Evolutionary conservation across 1,140 invertebrate genomes (phyloP).

Genomic region (Maniola jurtina): DNA sequence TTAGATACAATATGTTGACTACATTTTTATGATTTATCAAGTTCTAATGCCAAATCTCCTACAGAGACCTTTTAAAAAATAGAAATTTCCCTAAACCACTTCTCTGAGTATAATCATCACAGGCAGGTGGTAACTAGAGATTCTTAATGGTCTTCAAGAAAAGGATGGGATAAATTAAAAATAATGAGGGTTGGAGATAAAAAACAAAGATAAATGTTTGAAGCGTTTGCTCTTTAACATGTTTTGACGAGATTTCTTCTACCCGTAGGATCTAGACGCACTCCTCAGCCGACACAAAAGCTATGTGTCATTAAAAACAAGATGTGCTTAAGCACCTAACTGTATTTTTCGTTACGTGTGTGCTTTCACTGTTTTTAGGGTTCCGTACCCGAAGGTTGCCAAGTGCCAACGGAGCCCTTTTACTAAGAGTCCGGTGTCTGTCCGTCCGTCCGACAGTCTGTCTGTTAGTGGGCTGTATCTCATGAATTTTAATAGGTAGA

Average conservation of each 20-base stretch:
- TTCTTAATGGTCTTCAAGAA: not conserved
- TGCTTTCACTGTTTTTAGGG: not conserved
- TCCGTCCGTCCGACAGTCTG: no score
- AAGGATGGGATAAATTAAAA: not conserved
- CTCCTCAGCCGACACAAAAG: conserved; percentile 2
- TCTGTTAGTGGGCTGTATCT: no score
- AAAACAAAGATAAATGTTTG: conserved; percentile 9
- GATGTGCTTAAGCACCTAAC: not conserved
- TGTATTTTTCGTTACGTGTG: not conserved
- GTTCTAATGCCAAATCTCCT: no score
- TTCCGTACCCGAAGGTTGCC: no score
- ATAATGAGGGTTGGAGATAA: conserved; percentile 2
- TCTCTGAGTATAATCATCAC: not conserved
- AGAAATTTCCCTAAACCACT: not conserved
- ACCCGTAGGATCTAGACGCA: not conserved
- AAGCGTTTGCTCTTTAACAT: conserved; percentile 3
- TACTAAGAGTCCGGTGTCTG: no score
- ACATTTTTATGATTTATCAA: no score
- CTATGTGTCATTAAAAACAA: conserved; percentile 8
- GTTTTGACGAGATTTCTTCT: conserved; percentile 4
- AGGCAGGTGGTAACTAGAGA: not conserved
- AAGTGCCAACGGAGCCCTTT: no score
- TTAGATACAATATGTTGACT: no score
- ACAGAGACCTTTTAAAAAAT: no score
- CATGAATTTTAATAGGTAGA: no score